Base-by-base conservation (phyloP, 1,140 invertebrate genomes). In the Ephestia elutella region DNA sequence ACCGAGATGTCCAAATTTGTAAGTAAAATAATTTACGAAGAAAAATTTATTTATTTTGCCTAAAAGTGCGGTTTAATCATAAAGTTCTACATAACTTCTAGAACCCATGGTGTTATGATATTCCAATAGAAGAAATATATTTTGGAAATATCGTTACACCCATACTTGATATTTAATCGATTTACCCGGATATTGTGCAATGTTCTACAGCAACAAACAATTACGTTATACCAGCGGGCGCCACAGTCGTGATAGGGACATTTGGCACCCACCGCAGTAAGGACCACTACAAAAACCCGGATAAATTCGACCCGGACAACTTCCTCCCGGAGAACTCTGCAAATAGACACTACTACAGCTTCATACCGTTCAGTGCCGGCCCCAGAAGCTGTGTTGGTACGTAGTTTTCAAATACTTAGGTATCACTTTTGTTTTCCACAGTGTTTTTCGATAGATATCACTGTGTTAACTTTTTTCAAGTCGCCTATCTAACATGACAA, bases 361-460 rank as follows among this genome's bases (percentile, higher is more conserved):
- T 93, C 76, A 92, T 97, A 21, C 96, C 96, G 2, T 97, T 97
- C 90, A 95, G 94, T 2, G 95, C 95, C 56, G 95, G 95, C 44
- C 93, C 94, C 0, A 91, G 95, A 63, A 96, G 94, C 65, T 97
- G 95, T 82, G 95, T 97, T 18, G 94, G 93, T 93, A 73, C 89
- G 90, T 72, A 0, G 7, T 30, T 44, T 20, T 2, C 18, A 25
- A 25, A 25, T 3, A 25, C 21, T 25, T n/a, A n/a, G n/a, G n/a
- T n/a, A n/a, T n/a, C n/a, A n/a, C n/a, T n/a, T n/a, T n/a, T n/a
- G n/a, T n/a, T n/a, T n/a, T n/a, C n/a, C n/a, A n/a, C n/a, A n/a
- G n/a, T n/a, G n/a, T n/a, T n/a, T n/a, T n/a, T n/a, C n/a, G 21
- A 25, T 3, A 25, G 7, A 25, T 2, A 25, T 25, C 21, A 25